phyloP scores from a whole-genome alignment of 2,888 invertebrate genomes.

The Magallana nippona region DNA sequence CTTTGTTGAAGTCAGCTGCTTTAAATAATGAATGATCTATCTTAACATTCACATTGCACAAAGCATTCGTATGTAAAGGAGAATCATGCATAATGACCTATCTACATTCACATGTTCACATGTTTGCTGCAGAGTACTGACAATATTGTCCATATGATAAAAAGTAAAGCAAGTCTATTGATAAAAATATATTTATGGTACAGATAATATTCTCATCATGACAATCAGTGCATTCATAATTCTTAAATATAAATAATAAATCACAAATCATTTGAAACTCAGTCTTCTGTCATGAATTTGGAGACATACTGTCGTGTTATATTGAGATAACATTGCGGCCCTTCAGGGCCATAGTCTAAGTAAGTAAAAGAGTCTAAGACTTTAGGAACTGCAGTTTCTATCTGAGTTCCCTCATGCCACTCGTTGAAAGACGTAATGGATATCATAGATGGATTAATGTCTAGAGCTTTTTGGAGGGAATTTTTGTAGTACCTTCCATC shows the following conservation, averaged over 20 bases:
- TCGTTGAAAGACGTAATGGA: slow-evolving; percentile 88
- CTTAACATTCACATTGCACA: too few relatives aligned
- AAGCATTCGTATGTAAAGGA: too few relatives aligned
- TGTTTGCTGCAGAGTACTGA: too few relatives aligned
- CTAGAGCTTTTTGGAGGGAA: slow-evolving; percentile 84
- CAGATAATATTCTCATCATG: too few relatives aligned
- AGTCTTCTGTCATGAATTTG: slow-evolving; percentile 16
- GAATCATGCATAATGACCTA: too few relatives aligned
- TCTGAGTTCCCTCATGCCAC: slow-evolving; percentile 89
- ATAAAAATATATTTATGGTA: too few relatives aligned
- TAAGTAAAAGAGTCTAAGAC: slow-evolving; percentile 75
- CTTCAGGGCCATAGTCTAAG: slow-evolving; percentile 84
- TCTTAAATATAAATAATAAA: neutral
- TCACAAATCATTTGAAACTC: neutral
- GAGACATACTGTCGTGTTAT: slow-evolving; percentile 81
- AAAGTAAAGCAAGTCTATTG: too few relatives aligned
- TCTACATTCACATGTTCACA: too few relatives aligned
- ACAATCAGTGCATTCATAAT: neutral
- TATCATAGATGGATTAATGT: slow-evolving; percentile 83
- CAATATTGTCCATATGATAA: too few relatives aligned
- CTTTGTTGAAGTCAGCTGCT: too few relatives aligned
- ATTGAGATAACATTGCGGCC: slow-evolving; percentile 84
- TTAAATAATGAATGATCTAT: too few relatives aligned
- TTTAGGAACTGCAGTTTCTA: slow-evolving; percentile 84
- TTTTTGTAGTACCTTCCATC: slow-evolving; percentile 85